Evolutionary conservation across 2,113 vertebrate genomes (phyloP).

Genomic region (Oryctolagus cuniculus): mOryCun1.1 NC_091440.1:42111501-42112000

Average conservation of each 20-base stretch:
- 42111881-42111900: neutral
- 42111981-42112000: neutral
- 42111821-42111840: neutral
- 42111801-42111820: no score
- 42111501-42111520: neutral
- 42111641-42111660: neutral
- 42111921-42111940: neutral
- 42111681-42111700: neutral
- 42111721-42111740: neutral
- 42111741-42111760: neutral
- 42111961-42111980: rapidly evolving
- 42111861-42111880: neutral
- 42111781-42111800: neutral
- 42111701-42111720: neutral
- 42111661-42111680: neutral
- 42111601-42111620: neutral
- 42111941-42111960: neutral
- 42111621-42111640: neutral
- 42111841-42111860: neutral
- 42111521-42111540: neutral
- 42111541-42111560: neutral
- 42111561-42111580: neutral
- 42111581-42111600: neutral
- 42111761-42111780: neutral
- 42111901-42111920: neutral